phyloP scores from a whole-genome alignment of 2,888 invertebrate genomes.

The Plagiodera versicolora region DNA sequence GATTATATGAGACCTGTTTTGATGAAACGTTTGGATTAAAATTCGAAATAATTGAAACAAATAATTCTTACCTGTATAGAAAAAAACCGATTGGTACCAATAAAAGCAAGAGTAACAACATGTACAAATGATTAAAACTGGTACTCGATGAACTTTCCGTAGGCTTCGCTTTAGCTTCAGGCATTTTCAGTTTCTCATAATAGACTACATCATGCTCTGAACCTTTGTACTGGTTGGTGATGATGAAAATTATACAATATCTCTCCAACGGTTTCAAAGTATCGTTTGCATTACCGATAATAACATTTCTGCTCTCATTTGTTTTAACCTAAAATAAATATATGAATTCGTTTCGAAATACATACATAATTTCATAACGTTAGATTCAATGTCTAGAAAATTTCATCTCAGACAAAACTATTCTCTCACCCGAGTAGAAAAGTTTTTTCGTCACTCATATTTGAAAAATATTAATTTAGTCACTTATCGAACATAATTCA shows the following conservation, averaged over 20 bases:
- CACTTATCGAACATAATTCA: no score
- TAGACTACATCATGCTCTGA: conserved; percentile 47
- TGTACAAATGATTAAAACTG: conserved; percentile 35
- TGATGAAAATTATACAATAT: conserved; percentile 49
- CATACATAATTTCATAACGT: no score
- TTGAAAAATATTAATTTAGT: no score
- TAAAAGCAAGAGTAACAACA: conserved; percentile 39
- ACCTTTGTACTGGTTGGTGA: conserved; percentile 44
- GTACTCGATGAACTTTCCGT: conserved; percentile 19
- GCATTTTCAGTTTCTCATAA: conserved; percentile 41
- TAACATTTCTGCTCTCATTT: conserved; percentile 35
- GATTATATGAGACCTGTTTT: background rate
- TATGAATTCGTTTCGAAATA: background rate
- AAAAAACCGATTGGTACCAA: conserved; percentile 40
- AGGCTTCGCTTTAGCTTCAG: conserved; percentile 15
- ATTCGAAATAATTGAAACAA: background rate
- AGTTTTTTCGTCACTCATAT: no score
- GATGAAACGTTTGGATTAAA: background rate
- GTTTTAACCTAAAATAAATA: conserved; percentile 22
- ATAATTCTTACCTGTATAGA: conserved; percentile 35
- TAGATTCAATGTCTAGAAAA: no score
- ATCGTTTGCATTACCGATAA: conserved; percentile 36
- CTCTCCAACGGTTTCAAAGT: conserved; percentile 41
- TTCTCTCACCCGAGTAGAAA: no score
- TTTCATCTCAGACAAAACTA: no score